phyloP scores from a whole-genome alignment of 2,797 vertebrate species.

The Microctenopoma lineatum region DNA sequence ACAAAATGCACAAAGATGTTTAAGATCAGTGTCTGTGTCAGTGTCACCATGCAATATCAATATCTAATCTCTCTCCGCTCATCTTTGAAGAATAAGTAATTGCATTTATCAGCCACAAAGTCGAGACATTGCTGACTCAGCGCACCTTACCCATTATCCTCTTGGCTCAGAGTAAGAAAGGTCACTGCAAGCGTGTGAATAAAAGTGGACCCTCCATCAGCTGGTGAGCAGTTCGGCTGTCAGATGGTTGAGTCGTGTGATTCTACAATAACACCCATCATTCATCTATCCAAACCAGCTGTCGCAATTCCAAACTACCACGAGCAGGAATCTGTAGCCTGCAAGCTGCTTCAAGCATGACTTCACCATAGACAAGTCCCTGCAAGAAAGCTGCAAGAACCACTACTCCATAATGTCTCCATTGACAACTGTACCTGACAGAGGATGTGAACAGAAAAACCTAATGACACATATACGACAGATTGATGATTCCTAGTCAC shows the following conservation, averaged over 20 bases:
- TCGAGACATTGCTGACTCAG: slow-evolving; percentile 47
- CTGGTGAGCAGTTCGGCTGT: slow-evolving; percentile 15
- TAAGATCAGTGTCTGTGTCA: slow-evolving; percentile 17
- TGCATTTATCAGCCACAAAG: slow-evolving; percentile 50
- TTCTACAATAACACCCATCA: slow-evolving; percentile 44
- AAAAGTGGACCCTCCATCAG: slow-evolving; percentile 7
- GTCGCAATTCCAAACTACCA: slow-evolving; percentile 34
- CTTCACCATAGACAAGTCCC: slow-evolving; percentile 43
- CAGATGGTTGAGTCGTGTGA: slow-evolving; percentile 48
- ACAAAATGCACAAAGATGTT: not conserved
- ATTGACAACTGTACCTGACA: not conserved
- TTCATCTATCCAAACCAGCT: slow-evolving; percentile 44
- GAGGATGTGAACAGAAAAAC: slow-evolving; percentile 34
- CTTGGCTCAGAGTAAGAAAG: slow-evolving; percentile 19
- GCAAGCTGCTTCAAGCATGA: slow-evolving; percentile 25
- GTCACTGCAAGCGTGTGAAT: not conserved
- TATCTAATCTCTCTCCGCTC: slow-evolving; percentile 3
- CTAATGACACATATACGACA: slow-evolving; percentile 4
- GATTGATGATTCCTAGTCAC: slow-evolving; percentile 25
- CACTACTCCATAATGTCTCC: slow-evolving; percentile 34
- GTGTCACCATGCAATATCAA: not conserved
- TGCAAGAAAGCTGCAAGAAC: slow-evolving; percentile 42
- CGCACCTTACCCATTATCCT: slow-evolving; percentile 54
- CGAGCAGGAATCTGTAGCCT: slow-evolving; percentile 40
- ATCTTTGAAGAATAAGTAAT: slow-evolving; percentile 46